Evolutionary conservation across 2,888 invertebrate species (phyloP).

Genomic region (Anticlea derivata): DNA sequence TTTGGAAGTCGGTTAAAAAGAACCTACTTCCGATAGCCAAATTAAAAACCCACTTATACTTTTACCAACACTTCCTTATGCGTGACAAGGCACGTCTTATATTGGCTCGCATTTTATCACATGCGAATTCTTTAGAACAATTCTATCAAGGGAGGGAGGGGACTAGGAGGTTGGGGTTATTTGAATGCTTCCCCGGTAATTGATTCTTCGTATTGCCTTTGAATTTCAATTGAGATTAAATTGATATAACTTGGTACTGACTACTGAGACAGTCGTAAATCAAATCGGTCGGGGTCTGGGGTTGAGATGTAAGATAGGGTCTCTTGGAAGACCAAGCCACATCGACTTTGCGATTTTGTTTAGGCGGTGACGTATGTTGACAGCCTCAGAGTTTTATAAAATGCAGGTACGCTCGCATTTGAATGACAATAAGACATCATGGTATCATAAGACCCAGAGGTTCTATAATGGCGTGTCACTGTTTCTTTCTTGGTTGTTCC

Average conservation of each 20-base stretch:
- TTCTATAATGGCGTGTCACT: no score
- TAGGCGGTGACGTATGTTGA: no score
- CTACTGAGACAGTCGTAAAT: constrained; percentile 50
- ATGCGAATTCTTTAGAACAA: constrained; percentile 80
- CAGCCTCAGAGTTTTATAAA: no score
- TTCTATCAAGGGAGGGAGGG: constrained; percentile 65
- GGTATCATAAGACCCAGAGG: no score
- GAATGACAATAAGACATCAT: no score
- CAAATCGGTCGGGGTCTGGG: constrained; percentile 45
- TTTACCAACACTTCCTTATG: constrained; percentile 22
- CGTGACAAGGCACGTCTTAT: constrained; percentile 45
- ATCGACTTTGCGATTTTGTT: no score
- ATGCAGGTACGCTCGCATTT: no score
- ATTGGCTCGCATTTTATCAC: constrained; percentile 78
- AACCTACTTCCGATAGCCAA: neutral
- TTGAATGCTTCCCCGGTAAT: constrained; percentile 53
- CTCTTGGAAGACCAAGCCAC: neutral
- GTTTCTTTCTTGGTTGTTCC: no score
- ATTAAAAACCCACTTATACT: constrained; percentile 3
- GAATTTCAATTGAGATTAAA: constrained; percentile 63
- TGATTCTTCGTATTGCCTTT: constrained; percentile 29
- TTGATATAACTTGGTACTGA: constrained; percentile 69
- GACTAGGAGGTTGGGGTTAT: constrained; percentile 57
- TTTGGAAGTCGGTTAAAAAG: no score
- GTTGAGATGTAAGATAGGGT: constrained; percentile 14